Evolutionary conservation across 2,113 vertebrate species (phyloP), one percentile per base, ranked within the genome.

Genomic region (Bungarus multicinctus): DNA sequence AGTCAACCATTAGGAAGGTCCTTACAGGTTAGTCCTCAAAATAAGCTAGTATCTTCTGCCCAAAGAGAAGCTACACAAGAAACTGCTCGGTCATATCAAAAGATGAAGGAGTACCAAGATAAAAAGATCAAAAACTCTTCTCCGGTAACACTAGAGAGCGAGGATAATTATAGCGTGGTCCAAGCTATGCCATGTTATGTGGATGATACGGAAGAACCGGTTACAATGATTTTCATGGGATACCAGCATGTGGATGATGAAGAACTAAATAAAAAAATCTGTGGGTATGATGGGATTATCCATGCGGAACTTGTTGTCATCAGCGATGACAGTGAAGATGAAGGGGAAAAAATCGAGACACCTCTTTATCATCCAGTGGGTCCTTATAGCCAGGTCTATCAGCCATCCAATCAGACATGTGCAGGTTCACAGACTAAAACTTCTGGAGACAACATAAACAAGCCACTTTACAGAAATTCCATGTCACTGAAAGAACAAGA

Each of bases 201-300:
- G 87, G 97, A 98, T 34, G 97, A 97, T 5, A 95, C 97, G 0
- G 97, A 81, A 81, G 74, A 98, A 60, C 98, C 98, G 0, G 97
- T 99, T 57, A 99, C 99, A 0, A 99, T 99, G 99, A 98, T 99
- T 93, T 99, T 99, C 96, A 99, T 99, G 98, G 99, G 99, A 5
- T 99, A 99, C n/a, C 98, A 99, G 94, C 98, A 97, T 0, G 94
- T 98, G 25, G 98, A 98, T 0, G 97, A 98, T 6, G 97, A 98
- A 0, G 94, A 97, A 87, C 93, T 94, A 93, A 95, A 86, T 25
- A 96, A 96, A 64, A 93, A 94, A 25, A 2, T 98, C 55, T 96
- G 96, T 8, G 98, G 96, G 2, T 98, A 98, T 0, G 98, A 99
- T 7, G 98, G 98, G 9, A 94, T 98, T 89, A 98, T 99, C 92